Evolutionary conservation across 2,113 vertebrate genomes (phyloP), one percentile per base, ranked within the genome.

Genomic region (Psilopsiagon aurifrons): DNA sequence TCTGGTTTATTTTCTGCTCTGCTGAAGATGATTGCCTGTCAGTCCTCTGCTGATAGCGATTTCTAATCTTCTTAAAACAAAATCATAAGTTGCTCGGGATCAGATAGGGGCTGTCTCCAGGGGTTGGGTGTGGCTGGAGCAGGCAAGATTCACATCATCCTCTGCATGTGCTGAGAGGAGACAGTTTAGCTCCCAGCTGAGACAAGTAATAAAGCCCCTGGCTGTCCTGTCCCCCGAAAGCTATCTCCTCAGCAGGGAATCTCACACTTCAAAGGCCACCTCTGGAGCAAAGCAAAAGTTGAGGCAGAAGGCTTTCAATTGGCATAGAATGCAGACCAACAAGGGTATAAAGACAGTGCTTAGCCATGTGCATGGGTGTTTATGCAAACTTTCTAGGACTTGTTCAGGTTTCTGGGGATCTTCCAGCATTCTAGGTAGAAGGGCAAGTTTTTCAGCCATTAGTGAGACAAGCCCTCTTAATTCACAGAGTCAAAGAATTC

Each of bases 351-450:
- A 85, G 74, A 37, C 25, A 76, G 49, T 2, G 24, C 55, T 92
- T 5, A 15, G 28, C 41, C 14, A 54, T 86, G 54, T 80, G 87
- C 20, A 43, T 43, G 37, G 39, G 27, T 67, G 79, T 74, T 96
- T 37, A 75, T 80, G 83, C 77, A 74, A 86, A 90, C 79, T 74
- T 70, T 86, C 62, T 60, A 91, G 84, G 91, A 73, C 57, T 92
- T 69, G 59, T 59, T 86, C 31, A 27, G 92, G 27, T 92, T 94
- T 66, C 86, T 95, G 92, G 63, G 81, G 28, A 82, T 86, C 69
- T 85, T 94, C 77, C 92, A 94, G 94, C 77, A 89, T 91, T 96
- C 77, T 86, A 92, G 94, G 92, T 92, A 88, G 95, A 96, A 94
- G 77, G 70, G 92, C 92, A 84, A 88, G 95, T 93, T 96, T 92